Base-by-base conservation (phyloP, 2,888 invertebrate species). In the Plagiodera versicolora region DNA sequence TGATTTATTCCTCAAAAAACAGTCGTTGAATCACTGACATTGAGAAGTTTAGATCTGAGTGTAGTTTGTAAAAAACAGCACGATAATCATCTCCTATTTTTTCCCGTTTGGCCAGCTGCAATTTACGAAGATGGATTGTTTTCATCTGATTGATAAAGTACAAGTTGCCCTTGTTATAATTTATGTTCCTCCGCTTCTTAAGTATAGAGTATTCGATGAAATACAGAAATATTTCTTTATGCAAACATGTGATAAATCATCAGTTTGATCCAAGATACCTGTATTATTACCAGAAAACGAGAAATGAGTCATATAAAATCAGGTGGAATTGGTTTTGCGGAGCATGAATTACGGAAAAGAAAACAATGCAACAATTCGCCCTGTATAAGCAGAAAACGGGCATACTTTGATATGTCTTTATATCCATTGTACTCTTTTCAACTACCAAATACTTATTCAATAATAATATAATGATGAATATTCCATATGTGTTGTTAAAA, bases 141-240 rank as follows among this genome's bases (percentile, higher is more conserved):
- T 58, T 55, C 51, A n/a, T 51, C 46, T 50, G 52, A 60, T 60
- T 60, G 56, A 60, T 60, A 51, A 60, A 60, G 56, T 56, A 60
- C 60, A 35, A 60, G 56, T 47, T 60, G 24, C 60, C 51, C 51
- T 57, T 17, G 52, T 47, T 60, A 39, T 60, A 60, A 60, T 60
- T 60, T 50, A 50, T 50, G 60, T 60, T 46, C 47, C 56, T 56
- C 35, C 20, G 49, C 44, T 17, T 60, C 52, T 60, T 60, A 60
- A 60, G 60, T 60, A 60, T 60, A 56, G 39, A 18, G 39, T 51
- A 24, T 14, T 20, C 20, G 32, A 35, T 16, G 52, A 39, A 44
- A 52, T 17, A 39, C 39, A 44, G 52, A 52, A 52, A 52, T 14
- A 19, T 14, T 32, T 4, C 51, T 52, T 32, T 52, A 52, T 52